These are phyloP conservation scores for Acyrthosiphon pisum DNA, from an alignment of 1,140 invertebrate genomes.

Conservation along the genomic window DNA sequence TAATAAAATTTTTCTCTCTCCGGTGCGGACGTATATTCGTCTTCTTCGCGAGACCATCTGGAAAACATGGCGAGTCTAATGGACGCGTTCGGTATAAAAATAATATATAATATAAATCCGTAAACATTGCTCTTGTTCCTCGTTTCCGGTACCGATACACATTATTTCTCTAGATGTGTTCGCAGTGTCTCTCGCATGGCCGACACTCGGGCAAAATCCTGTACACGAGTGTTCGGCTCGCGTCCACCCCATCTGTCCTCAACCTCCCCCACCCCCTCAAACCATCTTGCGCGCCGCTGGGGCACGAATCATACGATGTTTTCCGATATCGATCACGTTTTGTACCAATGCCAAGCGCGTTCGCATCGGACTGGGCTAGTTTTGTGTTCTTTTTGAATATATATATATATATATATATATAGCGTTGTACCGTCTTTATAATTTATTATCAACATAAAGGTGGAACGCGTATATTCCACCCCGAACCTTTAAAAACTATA, in stretches of 20 bases:
- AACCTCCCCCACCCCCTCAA: too few relatives aligned
- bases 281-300: too few relatives aligned
- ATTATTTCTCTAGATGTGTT: neutral
- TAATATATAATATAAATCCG: neutral
- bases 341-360: neutral
- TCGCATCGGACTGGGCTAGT: neutral
- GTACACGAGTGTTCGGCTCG: neutral
- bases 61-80: neutral
- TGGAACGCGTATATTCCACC: neutral
- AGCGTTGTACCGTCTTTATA: neutral
- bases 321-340: slow-evolving; percentile 7
- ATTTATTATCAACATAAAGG: slow-evolving; percentile 2
- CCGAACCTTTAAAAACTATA: neutral
- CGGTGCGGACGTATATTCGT: neutral
- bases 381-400: neutral
- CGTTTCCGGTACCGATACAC: neutral
- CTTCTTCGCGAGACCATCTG: neutral
- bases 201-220: neutral
- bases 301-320: neutral
- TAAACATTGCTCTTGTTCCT: neutral
- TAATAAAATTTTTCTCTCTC: neutral
- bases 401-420: neutral
- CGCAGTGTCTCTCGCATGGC: neutral
- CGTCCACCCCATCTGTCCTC: too few relatives aligned
- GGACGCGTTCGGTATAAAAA: neutral